Evolutionary conservation across 2,888 invertebrate genomes (phyloP).

Genomic region (Tetanocera ferruginea): DNA sequence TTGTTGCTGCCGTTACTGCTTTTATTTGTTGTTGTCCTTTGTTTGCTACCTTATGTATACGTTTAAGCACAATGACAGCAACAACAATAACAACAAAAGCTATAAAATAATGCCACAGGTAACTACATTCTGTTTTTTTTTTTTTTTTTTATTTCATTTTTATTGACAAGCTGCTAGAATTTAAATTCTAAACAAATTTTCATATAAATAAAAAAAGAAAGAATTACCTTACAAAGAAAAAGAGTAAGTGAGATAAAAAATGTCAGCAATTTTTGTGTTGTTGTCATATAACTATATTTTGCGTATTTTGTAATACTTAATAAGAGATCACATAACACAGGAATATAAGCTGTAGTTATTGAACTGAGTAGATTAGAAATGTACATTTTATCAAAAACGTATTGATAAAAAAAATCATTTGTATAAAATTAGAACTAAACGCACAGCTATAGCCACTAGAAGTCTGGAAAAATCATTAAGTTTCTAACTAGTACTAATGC

Average conservation of each 20-base stretch:
- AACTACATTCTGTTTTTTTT: neutral
- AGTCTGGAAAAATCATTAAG: too few species aligned
- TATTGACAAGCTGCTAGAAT: neutral
- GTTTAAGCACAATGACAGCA: neutral
- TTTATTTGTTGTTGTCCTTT: neutral
- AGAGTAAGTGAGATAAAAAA: neutral
- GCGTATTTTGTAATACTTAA: too few species aligned
- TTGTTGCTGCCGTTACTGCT: neutral
- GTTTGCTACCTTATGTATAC: neutral
- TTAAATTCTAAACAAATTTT: slow-evolving; percentile 16
- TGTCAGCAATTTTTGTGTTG: neutral
- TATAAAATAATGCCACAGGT: neutral
- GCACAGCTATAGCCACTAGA: too few species aligned
- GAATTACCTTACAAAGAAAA: neutral
- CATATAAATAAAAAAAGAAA: slow-evolving; percentile 6
- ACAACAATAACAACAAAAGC: neutral
- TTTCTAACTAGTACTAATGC: too few species aligned
- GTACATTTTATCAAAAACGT: too few species aligned
- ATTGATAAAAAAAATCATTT: too few species aligned
- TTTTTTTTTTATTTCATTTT: neutral
- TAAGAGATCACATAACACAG: neutral
- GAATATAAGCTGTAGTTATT: neutral
- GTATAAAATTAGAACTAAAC: too few species aligned
- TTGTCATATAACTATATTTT: too few species aligned
- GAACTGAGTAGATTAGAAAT: too few species aligned